Base-by-base conservation (phyloP, 2,888 invertebrate genomes). In the Eristalinus aeneus region DNA sequence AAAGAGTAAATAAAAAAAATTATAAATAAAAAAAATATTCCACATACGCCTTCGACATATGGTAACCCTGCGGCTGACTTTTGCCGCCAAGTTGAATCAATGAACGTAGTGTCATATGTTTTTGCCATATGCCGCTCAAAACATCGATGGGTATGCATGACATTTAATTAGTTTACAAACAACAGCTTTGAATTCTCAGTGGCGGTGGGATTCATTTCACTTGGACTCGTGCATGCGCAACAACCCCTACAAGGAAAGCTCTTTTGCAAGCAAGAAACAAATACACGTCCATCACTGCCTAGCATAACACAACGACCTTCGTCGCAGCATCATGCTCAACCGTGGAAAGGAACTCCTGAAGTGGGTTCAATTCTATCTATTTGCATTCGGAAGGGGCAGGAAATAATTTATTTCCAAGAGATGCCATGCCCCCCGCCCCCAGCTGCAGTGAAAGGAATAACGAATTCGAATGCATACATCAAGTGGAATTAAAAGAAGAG, bases 361-460 rank as follows among this genome's bases (percentile, higher is more conserved):
- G 72, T 54, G 67, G 67, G 39, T 56, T 82, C 72, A 82, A 73
- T 68, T 73, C 36, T 34, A 32, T 67, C 34, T 73, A 32, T 23
- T 67, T 60, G 53, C 39, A 34, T 71, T 27, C 54, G 65, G n/a
- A 63, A 11, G 54, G 1, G 8, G n/a, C 22, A 23, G 11, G 20
- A 73, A 73, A 32, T 56, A 63, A 68, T 77, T 82, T 77, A 32
- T 53, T 31, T 68, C 27, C 34, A 22, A 54, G 34, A 53, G 56
- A 58, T 54, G 54, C 23, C 10, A 39, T 69, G 5, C 27, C 27
- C 8, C 16, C 16, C 46, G 16, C 5, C n/a, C 16, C 4, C 60
- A 34, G 54, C 34, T 27, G 54, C 23, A 23, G 36, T 22, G 36
- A 31, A 67, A 54, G 54, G 36, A 72, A 53, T 61, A 71, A 6